phyloP scores from a whole-genome alignment of 2,888 invertebrate species.

The Ectropis crepuscularia region DNA sequence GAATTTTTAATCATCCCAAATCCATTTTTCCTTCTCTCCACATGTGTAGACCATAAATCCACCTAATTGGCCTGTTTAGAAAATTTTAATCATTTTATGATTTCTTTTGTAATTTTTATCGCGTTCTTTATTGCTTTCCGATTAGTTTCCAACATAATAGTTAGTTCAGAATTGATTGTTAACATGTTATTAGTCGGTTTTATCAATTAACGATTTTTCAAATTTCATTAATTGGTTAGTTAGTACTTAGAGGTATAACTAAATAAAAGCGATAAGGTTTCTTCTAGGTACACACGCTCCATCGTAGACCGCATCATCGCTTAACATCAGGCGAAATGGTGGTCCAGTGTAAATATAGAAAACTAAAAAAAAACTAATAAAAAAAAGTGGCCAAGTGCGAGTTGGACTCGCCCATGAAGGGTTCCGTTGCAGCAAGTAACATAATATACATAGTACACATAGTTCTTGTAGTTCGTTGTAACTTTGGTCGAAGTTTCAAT shows the following conservation, averaged over 20 bases:
- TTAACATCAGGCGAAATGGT: no score
- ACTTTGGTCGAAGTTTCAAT: no score
- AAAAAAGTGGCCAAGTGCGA: no score
- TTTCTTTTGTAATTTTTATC: slow-evolving; percentile 82
- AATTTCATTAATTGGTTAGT: slow-evolving; percentile 38
- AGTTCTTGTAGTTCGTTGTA: no score
- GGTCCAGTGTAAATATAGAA: no score
- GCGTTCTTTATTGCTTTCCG: slow-evolving; percentile 71
- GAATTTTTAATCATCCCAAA: not conserved
- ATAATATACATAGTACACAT: no score
- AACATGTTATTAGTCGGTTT: slow-evolving; percentile 73
- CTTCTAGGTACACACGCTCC: no score
- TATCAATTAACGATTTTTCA: slow-evolving; percentile 64
- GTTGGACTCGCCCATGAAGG: no score
- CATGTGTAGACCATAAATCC: slow-evolving; percentile 73
- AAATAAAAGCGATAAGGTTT: not conserved
- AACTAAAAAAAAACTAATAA: no score
- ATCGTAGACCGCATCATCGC: no score
- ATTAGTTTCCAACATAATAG: slow-evolving; percentile 76
- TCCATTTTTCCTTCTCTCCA: slow-evolving; percentile 19
- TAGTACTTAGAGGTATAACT: not conserved
- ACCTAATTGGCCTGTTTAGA: slow-evolving; percentile 80
- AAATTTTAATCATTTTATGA: slow-evolving; percentile 80
- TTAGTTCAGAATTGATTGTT: slow-evolving; percentile 78
- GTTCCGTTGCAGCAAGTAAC: no score